Evolutionary conservation across 2,888 invertebrate genomes (phyloP), one percentile per base, ranked within the genome.

Genomic region (Protophormia terraenovae): DNA sequence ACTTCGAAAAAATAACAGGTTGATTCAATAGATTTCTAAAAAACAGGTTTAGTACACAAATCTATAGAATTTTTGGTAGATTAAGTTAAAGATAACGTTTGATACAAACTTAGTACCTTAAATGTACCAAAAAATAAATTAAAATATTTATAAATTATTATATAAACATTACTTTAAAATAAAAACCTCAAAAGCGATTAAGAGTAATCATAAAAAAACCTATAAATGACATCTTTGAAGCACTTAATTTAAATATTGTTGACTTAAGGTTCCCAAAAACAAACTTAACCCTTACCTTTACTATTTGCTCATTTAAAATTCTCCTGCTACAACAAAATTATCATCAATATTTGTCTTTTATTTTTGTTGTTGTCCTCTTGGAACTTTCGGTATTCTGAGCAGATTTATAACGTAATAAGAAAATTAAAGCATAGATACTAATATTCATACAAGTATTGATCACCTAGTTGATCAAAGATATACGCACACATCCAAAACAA

Each of bases 381-480:
- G 27, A 19, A 4, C 16, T 72, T 55, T 19, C 22, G 19, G 14
- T 6, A 45, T 60, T 60, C 1, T 14, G 45, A 29, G 19, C 38
- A 35, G 58, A 72, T 72, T 58, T 72, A 72, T 29, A 41, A 41
- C 12, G 7, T 2, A 4, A 58, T 41, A 38, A 72, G 58, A 55
- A 27, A 35, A 8, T 72, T 55, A 58, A 41, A 19, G 2, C 0
- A 27, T 53, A 16, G 12, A 41, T 24, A 69, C 24, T 35, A 67
- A 67, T 67, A 67, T 47, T 47, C 14, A 47, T 47, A 19, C 35
- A 24, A 53, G n/a, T 35, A n/a, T 41, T 27, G 16, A 45, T 19
- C 45, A 16, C 29, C 32, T 10, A 67, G 7, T 29, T 7, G 19
- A 12, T 6, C 0, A 32, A 19, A 29, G 27, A 32, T 35, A 45